Evolutionary conservation across 2,113 vertebrate species (phyloP), one percentile per base, ranked within the genome.

Genomic region (Acanthochromis polyacanthus): DNA sequence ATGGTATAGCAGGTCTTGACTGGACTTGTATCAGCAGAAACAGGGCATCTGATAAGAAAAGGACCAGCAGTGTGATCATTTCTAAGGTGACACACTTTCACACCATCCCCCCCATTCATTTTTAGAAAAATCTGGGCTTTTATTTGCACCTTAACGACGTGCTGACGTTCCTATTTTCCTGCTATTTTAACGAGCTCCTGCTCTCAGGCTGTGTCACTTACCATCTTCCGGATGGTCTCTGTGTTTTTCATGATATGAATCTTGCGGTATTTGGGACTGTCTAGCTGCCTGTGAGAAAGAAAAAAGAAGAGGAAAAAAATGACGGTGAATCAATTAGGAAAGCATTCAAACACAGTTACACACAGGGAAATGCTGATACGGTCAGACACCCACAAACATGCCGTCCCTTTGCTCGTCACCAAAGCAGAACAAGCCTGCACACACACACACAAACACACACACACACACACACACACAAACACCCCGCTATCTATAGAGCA

Each of bases 221-320:
- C 98, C 97, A 75, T 99, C 97, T 23, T 99, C 98, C 0, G 91
- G 73, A 90, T 96, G 97, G 38, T 98, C 96, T 96, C 97, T 96
- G 96, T 96, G 95, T 94, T 99, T 98, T 93, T 99, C 97, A 32
- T 99, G 98, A 92, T 98, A 99, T 65, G 96, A 92, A 86, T 99
- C 98, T 92, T 95, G 96, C 8, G 91, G 88, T 84, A 95, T 93
- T 90, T 96, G 97, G 81, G 93, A 94, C 94, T 96, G 96, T 94
- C 98, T 96, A 91, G 92, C 94, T 94, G 95, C 96, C 98, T 99
- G 80, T 84, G 5, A 71, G 63, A 81, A 22, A 51, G 32, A 4
- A 38, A 48, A 9, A 36, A 53, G 75, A 43, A 45, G 64, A 0
- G 12, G n/a, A 32, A 46, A 84, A n/a, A 71, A 81, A 62, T 78